Evolutionary conservation across 2,113 vertebrate species (phyloP).

Genomic region (Tupaia chinensis): DNA sequence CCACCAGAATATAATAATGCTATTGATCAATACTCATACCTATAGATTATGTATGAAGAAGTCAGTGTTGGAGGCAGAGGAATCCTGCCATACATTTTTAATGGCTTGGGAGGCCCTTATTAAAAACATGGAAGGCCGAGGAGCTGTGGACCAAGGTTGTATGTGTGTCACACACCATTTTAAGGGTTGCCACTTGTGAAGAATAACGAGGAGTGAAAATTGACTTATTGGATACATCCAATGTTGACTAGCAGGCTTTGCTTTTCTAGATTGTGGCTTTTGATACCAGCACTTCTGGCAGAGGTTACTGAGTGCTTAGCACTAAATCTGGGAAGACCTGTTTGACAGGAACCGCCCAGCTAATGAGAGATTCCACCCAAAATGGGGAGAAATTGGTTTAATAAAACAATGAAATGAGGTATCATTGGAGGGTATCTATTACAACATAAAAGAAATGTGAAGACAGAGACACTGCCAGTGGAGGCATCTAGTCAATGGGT

Average conservation of each 20-base stretch:
- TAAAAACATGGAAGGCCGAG: background rate
- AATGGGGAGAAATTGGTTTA: slow-evolving; percentile 35
- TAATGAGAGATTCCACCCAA: slow-evolving; percentile 60
- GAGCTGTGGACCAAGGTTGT: background rate
- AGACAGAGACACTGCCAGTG: background rate
- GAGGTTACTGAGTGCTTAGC: slow-evolving; percentile 9
- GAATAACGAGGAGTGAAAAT: slow-evolving; percentile 55
- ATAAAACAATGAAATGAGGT: background rate
- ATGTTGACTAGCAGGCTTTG: slow-evolving; percentile 8
- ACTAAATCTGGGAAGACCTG: slow-evolving; percentile 72
- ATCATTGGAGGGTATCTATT: background rate
- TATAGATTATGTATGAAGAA: background rate
- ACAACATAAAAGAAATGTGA: background rate
- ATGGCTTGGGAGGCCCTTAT: background rate
- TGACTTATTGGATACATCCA: background rate
- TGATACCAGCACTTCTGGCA: slow-evolving; percentile 62
- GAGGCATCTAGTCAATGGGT: background rate
- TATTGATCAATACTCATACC: background rate
- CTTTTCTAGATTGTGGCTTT: slow-evolving; percentile 59
- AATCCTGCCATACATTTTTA: background rate
- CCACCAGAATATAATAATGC: background rate
- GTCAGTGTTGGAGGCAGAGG: background rate
- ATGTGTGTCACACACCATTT: background rate
- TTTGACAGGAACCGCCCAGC: slow-evolving; percentile 75
- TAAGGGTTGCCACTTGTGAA: slow-evolving; percentile 19